Evolutionary conservation across 2,888 invertebrate genomes (phyloP).

Genomic region (Galerucella calmariensis): DNA sequence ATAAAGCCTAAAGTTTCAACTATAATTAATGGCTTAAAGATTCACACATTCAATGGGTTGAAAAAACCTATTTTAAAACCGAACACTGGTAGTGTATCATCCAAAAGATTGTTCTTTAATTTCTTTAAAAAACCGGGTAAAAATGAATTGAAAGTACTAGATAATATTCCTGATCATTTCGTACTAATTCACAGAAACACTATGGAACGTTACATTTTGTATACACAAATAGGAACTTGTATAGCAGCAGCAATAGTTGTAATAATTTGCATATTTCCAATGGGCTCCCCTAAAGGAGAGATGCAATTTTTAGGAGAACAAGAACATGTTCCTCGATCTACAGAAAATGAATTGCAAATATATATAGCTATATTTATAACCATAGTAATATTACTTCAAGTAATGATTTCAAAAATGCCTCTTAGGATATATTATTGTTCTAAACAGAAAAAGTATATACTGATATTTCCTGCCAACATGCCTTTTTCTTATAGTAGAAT

Average conservation of each 20-base stretch:
- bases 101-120: constrained; percentile 45
- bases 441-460: constrained; percentile 54
- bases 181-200: constrained; percentile 59
- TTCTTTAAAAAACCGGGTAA: constrained; percentile 48
- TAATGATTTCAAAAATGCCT: constrained; percentile 55
- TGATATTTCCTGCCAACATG: constrained; percentile 53
- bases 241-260: constrained; percentile 44
- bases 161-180: constrained; percentile 58
- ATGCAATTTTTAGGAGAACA: constrained; percentile 24
- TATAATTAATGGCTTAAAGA: constrained; percentile 3
- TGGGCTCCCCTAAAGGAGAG: constrained; percentile 30
- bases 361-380: constrained; percentile 50
- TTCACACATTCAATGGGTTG: not conserved
- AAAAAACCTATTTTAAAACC: constrained; percentile 3
- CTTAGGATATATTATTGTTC: constrained; percentile 59
- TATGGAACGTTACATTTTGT: constrained; percentile 55
- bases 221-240: constrained; percentile 52
- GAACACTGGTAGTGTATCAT: not conserved
- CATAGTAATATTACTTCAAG: constrained; percentile 49
- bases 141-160: constrained; percentile 48
- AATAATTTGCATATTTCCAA: constrained; percentile 37
- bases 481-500: constrained; percentile 51
- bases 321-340: constrained; percentile 21
- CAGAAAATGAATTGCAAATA: constrained; percentile 49
- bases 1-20: constrained; percentile 14